Conservation (phyloP, 2,888 invertebrate genomes). For the Melanotus villosus region DNA sequence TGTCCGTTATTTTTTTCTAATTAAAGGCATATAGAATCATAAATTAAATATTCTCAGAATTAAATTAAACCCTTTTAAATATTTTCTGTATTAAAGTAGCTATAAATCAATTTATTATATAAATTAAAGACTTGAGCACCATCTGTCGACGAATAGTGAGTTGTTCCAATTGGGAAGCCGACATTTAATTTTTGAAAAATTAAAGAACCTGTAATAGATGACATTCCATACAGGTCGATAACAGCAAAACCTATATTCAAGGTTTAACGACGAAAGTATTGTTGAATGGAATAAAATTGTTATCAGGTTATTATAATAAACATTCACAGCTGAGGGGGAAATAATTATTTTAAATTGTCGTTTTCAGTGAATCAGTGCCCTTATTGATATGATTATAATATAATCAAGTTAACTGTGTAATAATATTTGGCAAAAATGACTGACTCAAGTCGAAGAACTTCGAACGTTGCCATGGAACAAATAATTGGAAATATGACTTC, state of each 20-base stretch:
- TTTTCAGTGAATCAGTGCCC: background rate
- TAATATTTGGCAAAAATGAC: slow-evolving; percentile 57
- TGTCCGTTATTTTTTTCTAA: too few species aligned
- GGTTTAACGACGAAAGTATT: background rate
- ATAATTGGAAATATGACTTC: slow-evolving; percentile 75
- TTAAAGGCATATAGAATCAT: too few species aligned
- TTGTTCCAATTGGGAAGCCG: too few species aligned
- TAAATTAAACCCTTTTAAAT: too few species aligned
- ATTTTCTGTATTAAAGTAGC: too few species aligned
- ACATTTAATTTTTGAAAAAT: too few species aligned
- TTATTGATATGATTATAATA: background rate
- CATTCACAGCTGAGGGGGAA: slow-evolving; percentile 12
- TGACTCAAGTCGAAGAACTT: slow-evolving; percentile 59
- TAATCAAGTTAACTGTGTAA: background rate
- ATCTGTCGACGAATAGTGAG: background rate
- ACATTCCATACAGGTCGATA: too few species aligned
- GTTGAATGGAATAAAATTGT: background rate
- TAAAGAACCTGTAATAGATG: too few species aligned
- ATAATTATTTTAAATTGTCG: background rate
- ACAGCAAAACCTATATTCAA: background rate
- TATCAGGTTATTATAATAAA: slow-evolving; percentile 27
- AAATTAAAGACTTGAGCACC: background rate
- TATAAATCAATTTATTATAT: background rate
- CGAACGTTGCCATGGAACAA: slow-evolving; percentile 69
- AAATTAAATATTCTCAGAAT: too few species aligned